Evolutionary conservation across 2,888 invertebrate species (phyloP).

Genomic region (Nomada hirtipes): DNA sequence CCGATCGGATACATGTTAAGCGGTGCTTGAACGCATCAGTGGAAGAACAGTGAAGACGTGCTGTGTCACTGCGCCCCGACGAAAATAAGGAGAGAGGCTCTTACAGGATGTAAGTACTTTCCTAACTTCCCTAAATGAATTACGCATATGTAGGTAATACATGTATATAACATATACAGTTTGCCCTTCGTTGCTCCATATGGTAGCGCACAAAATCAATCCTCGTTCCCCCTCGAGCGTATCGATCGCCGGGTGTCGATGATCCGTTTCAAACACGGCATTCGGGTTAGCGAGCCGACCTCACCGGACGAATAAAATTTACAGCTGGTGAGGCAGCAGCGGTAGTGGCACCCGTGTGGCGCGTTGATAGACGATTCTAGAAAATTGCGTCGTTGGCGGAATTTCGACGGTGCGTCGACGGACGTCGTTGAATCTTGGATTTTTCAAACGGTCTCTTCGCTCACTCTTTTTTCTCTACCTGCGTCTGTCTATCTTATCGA

Average conservation of each 20-base stretch:
- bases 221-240: background rate
- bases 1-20: slow-evolving; percentile 55
- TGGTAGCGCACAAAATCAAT: slow-evolving; percentile 42
- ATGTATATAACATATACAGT: background rate
- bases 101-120: slow-evolving; percentile 63
- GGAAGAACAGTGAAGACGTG: slow-evolving; percentile 55
- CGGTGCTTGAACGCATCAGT: slow-evolving; percentile 23
- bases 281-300: background rate
- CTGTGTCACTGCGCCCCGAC: slow-evolving; percentile 61
- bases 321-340: background rate
- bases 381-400: slow-evolving; percentile 20
- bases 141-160: no score
- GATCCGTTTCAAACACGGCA: slow-evolving; percentile 23
- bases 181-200: slow-evolving; percentile 46
- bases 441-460: background rate
- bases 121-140: background rate
- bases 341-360: background rate
- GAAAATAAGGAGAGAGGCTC: slow-evolving; percentile 52
- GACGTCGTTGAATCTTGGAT: background rate
- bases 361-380: slow-evolving; percentile 34
- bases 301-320: background rate
- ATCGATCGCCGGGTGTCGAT: slow-evolving; percentile 8
- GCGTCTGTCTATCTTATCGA: slow-evolving; percentile 26
- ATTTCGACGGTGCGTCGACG: background rate
- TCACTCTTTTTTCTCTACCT: background rate